Evolutionary conservation across 2,113 vertebrate genomes (phyloP), one percentile per base, ranked within the genome.

Genomic region (Cyprinodon brontotheroides): DNA sequence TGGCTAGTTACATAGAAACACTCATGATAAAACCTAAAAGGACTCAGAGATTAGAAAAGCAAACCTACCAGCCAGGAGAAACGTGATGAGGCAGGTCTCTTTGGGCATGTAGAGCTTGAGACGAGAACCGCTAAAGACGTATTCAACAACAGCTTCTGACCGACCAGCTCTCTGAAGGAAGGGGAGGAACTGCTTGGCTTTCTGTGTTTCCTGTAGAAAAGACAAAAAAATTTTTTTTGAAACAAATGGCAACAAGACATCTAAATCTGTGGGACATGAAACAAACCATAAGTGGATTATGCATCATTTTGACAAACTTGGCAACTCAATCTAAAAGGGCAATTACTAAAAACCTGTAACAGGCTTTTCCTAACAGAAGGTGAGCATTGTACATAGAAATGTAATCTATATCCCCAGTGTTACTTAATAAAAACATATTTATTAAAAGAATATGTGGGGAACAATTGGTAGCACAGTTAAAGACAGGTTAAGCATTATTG

Each of bases 71-170:
- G 97, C 98, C 0, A 99, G 95, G 61, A 99, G 93, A 94, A 99
- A 99, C 64, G 98, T 99, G 93, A 99, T 98, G 78, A 99, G 96
- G 89, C 97, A 99, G 72, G 97, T 99, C 75, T 99, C 98, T 95
- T 99, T 99, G 75, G 98, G 98, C 96, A 99, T 94, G 93, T 98
- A 99, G 47, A 99, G 94, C 86, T 99, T 99, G 62, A 99, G 95
- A 29, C 98, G 95, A 64, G 98, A 99, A 38, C 97, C 98, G 0
- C 98, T 99, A 94, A 99, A 99, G 77, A 99, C 97, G 0, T 98
- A 98, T 14, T 99, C 98, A 29, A 99, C 97, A 89, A 99, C 96
- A 0, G 98, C 97, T 90, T 99, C 98, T 1, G 97, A 98, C 38
- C 97, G 96, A 9, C 97, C 98, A 0, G 98, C 97, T 1, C 98